Evolutionary conservation across 64 coral and sea anemone species (phyloP), one percentile per base, ranked within the genome.

Genomic region (Montipora capricornis): DNA sequence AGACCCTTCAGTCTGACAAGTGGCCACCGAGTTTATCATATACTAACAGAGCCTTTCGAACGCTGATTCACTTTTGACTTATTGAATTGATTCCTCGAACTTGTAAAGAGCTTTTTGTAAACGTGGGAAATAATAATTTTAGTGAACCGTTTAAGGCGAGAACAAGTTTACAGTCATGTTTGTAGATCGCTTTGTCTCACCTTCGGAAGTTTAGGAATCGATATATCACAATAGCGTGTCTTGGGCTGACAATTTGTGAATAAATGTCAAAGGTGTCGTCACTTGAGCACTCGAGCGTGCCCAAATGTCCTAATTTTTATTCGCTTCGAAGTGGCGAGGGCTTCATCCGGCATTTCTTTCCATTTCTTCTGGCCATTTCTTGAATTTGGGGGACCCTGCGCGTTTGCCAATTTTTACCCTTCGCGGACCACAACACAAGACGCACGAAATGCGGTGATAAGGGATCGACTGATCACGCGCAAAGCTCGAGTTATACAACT

Each of bases 231-330:
- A 73, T 69, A 55, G 45, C 62, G 19, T 48, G 82, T 10, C 66
- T 86, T 45, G 0, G 47, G 82, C 71, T 86, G 82, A 86, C 82
- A 86, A 71, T 29, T 86, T 24, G 49, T 86, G 82, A 86, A 71
- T 86, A 71, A 71, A 62, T 86, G 82, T 86, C 64, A 86, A 73
- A 73, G 45, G 44, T 49, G 67, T 70, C 68, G 14, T 86, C 19
- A 64, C 5, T 22, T 69, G 15, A 6, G 70, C 66, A 86, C 6
- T 50, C 60, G 68, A 71, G 82, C 66, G 82, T 86, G 66, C 1
- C 76, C 44, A 70, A 57, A 11, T 82, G 80, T 82, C 22, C 2
- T 86, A 20, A 71, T 71, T 20, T 11, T 12, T 86, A 47, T 46
- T 49, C 82, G 45, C 17, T 4, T 16, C 47, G 13, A 58, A 7